Evolutionary conservation across 2,113 vertebrate genomes (phyloP).

Genomic region (Cryptotis parvus): DNA sequence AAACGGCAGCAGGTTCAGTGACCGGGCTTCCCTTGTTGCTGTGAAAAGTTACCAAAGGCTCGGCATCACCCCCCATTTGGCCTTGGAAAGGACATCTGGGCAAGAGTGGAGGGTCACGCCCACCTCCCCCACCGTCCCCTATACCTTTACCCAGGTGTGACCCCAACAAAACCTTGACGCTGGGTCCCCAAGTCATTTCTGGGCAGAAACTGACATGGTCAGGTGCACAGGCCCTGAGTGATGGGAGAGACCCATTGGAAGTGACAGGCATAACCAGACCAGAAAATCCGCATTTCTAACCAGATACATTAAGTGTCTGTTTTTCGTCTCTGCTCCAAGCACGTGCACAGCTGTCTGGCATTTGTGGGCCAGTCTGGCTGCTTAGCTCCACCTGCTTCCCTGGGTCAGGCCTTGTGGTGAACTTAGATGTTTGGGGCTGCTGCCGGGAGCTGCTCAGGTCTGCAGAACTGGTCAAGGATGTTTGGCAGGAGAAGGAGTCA

Average conservation of each 20-base stretch:
- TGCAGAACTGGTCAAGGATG: background rate
- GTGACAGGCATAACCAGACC: conserved; percentile 87
- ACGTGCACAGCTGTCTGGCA: conserved; percentile 83
- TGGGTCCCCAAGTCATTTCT: conserved; percentile 57
- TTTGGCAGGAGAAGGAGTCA: background rate
- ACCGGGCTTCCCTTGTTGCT: no score
- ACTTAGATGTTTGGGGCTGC: background rate
- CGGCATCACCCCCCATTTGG: no score
- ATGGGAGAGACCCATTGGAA: conserved; percentile 76
- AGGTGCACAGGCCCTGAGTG: conserved; percentile 86
- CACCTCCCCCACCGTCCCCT: background rate
- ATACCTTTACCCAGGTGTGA: background rate
- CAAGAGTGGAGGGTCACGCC: background rate
- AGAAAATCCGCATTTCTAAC: conserved; percentile 88
- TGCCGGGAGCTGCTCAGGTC: background rate
- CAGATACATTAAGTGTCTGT: conserved; percentile 89
- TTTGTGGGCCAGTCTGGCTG: conserved; percentile 46
- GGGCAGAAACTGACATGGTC: conserved; percentile 86
- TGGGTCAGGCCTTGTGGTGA: conserved; percentile 10
- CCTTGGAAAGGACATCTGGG: no score
- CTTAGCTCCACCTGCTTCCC: conserved; percentile 28
- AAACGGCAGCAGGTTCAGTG: no score
- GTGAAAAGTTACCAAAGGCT: no score
- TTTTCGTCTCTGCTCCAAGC: conserved; percentile 79
- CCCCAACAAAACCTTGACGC: background rate